Percentiles rank a stretch among this genome's conserved stretches.
Evolutionary conservation across 2,888 invertebrate genomes (phyloP).

Genomic region (Atherix ibis): DNA sequence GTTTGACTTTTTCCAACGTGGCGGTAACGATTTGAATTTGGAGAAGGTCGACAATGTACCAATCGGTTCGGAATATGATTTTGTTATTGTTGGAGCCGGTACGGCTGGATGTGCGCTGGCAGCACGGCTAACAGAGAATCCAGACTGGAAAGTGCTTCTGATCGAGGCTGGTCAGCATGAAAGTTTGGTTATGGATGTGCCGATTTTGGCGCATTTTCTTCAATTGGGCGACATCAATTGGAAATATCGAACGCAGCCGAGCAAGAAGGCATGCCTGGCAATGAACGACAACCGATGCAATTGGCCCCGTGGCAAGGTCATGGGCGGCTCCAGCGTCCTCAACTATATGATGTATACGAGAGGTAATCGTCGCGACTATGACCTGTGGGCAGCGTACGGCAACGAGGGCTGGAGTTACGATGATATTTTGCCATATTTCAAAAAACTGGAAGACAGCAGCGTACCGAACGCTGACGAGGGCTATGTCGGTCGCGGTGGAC

Average conservation of each 20-base stretch:
- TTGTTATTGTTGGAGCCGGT: conserved; percentile 63
- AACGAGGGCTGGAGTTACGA: conserved; percentile 59
- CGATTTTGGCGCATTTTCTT: conserved; percentile 53
- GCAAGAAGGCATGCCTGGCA: conserved; percentile 52
- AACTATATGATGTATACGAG: conserved; percentile 71
- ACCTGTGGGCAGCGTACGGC: conserved; percentile 55
- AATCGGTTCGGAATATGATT: conserved; percentile 46
- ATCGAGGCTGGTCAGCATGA: conserved; percentile 60
- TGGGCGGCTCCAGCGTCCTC: conserved; percentile 66
- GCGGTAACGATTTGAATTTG: conserved; percentile 23
- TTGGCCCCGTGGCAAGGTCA: conserved; percentile 66
- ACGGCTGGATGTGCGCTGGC: conserved; percentile 66
- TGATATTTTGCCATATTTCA: conserved; percentile 58
- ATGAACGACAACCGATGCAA: conserved; percentile 59
- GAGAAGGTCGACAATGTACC: conserved; percentile 24
- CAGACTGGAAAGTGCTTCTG: conserved; percentile 46
- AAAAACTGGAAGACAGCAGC: conserved; percentile 56
- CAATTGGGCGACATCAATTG: conserved; percentile 58
- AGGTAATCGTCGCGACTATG: conserved; percentile 55
- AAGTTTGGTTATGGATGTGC: conserved; percentile 58
- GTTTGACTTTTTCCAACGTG: conserved; percentile 25
- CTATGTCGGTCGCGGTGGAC: conserved; percentile 39
- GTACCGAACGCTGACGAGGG: conserved; percentile 35
- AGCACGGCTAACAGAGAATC: conserved; percentile 53
- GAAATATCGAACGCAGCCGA: conserved; percentile 67